phyloP scores from a whole-genome alignment of 2,888 invertebrate species.

The Electrophaes corylata region DNA sequence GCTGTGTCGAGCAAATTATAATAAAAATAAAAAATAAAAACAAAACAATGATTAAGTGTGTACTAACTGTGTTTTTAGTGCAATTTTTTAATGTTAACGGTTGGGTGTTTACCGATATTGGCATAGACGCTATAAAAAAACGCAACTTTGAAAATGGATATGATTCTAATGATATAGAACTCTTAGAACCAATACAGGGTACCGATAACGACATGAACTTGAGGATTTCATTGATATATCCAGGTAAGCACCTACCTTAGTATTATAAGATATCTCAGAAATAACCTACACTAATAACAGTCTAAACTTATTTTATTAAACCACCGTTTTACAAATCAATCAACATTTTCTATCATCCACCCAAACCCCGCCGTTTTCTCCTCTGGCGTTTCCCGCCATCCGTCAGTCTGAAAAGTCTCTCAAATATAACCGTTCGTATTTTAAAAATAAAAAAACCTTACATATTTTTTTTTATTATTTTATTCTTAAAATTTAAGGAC shows the following conservation, averaged over 20 bases:
- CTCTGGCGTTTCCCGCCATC: no score
- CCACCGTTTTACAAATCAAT: no score
- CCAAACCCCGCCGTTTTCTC: no score
- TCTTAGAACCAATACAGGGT: not conserved
- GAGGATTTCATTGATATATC: conserved; percentile 56
- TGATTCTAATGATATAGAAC: not conserved
- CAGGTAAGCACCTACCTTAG: conserved; percentile 58
- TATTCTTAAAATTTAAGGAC: no score
- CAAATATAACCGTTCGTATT: no score
- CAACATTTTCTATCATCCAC: no score
- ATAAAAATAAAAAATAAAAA: not conserved
- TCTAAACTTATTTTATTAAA: no score
- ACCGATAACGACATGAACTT: conserved; percentile 16
- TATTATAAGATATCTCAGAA: no score
- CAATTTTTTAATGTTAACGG: conserved; percentile 24
- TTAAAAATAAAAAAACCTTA: no score
- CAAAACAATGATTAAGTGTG: conserved; percentile 3
- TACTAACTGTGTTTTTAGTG: conserved; percentile 13
- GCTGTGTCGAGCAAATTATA: conserved; percentile 16
- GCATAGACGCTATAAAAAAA: conserved; percentile 5
- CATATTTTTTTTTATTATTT: no score
- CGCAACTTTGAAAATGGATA: conserved; percentile 3
- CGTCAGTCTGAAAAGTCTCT: no score
- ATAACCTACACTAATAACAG: no score
- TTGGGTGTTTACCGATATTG: conserved; percentile 44